A percentile compares a stretch with the other conserved stretches of the same genome.
phyloP scores from a whole-genome alignment of 1,140 invertebrate species.

The Tetranychus cinnabarinus region DNA sequence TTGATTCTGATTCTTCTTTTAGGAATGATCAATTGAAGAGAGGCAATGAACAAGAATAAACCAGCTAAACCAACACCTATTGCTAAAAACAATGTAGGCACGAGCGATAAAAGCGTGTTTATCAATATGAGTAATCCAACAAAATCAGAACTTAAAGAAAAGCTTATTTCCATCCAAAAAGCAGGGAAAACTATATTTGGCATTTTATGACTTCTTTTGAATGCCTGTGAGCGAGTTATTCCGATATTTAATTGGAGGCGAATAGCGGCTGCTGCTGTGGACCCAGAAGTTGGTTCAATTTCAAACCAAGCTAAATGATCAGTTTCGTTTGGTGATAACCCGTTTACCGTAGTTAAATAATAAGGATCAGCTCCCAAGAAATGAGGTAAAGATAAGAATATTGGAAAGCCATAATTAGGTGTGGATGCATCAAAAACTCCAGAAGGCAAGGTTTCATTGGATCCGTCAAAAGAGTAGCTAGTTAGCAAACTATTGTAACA shows the following conservation, averaged over 20 bases:
- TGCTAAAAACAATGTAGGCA: background rate
- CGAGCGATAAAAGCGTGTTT: background rate
- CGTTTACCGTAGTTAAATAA: conserved; percentile 41
- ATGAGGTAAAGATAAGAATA: conserved; percentile 68
- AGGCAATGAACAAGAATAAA: no score
- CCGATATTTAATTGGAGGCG: conserved; percentile 13
- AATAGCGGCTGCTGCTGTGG: conserved; percentile 6
- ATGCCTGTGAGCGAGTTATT: conserved; percentile 2
- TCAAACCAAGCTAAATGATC: conserved; percentile 57
- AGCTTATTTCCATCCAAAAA: conserved; percentile 11
- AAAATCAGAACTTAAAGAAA: conserved; percentile 3
- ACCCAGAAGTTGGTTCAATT: conserved; percentile 42
- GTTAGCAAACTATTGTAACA: conserved; percentile 2
- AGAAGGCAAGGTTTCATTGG: background rate
- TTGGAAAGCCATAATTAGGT: conserved; percentile 38
- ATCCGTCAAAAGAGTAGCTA: background rate
- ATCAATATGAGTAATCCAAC: background rate
- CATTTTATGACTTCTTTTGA: conserved; percentile 9
- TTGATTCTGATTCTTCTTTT: no score
- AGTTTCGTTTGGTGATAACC: conserved; percentile 41
- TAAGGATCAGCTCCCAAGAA: conserved; percentile 61
- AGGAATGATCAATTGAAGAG: no score
- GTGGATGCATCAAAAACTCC: conserved; percentile 8
- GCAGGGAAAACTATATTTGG: conserved; percentile 13
- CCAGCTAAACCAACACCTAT: no score